Evolutionary conservation across 2,888 invertebrate genomes (phyloP), one percentile per base, ranked within the genome.

Genomic region (Microctonus aethiopoides): DNA sequence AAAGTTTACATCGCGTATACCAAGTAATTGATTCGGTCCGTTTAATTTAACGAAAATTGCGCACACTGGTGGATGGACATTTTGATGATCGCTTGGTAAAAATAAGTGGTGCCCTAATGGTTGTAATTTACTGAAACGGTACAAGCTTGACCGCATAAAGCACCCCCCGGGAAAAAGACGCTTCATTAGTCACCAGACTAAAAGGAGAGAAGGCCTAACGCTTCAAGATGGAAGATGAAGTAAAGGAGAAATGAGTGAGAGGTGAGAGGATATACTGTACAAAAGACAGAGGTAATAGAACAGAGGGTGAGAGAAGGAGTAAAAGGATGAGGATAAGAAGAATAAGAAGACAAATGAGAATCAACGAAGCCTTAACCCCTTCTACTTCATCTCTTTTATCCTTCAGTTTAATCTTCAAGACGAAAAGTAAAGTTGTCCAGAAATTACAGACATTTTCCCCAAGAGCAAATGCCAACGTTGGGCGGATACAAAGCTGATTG

Each of bases 1-100:
- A 7, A 16, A 46, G 26, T 54, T 54, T 26, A 54, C 29, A 5
- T 54, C 26, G 54, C 26, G 26, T 64, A 59, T 20, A 75, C 73
- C 65, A 71, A 64, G 82, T 83, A 84, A 85, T 85, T 83, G 83
- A 85, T 84, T 83, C 80, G 81, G 81, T 75, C 76, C 83, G 83
- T 82, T 84, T 83, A 84, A 84, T 84, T 84, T 83, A 79, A 82
- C 81, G 81, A 80, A 83, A 83, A 84, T 84, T 84, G 80, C 81
- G 76, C 77, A 60, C 54, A 39, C 66, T 68, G 68, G 69, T 67
- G 72, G 76, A 78, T 78, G 78, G 79, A 81, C 80, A 81, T 76
- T 79, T 76, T 76, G 78, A 78, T 76, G 79, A 81, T 79, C 76
- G 79, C 70, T 66, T 73, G 77, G 81, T 79, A 78, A 80, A 80